Evolutionary conservation across 2,888 invertebrate genomes (phyloP).

Genomic region (Drosophila mimetica): DNA sequence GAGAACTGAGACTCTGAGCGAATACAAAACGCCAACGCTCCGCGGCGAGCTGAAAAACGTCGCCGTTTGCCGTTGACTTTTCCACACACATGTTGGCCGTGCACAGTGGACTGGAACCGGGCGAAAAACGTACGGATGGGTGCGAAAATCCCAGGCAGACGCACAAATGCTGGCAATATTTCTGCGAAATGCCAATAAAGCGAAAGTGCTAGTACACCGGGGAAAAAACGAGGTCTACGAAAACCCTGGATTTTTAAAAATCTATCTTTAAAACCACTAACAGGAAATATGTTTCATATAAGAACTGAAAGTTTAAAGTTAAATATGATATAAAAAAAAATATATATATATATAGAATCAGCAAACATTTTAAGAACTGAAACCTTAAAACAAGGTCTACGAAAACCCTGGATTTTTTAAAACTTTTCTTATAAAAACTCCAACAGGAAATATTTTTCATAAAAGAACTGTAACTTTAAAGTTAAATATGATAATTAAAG

Average conservation of each 20-base stretch:
- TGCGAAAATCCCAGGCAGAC: constrained; percentile 24
- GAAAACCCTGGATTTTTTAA: no score
- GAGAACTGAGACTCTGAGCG: constrained; percentile 54
- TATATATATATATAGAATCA: no score
- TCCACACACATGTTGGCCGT: constrained; percentile 54
- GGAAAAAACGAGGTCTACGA: background rate
- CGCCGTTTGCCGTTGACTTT: constrained; percentile 56
- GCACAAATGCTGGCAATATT: constrained; percentile 1
- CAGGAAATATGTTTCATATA: no score
- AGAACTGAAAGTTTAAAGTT: no score
- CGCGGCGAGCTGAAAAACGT: constrained; percentile 49
- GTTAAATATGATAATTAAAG: no score
- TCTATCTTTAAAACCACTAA: background rate
- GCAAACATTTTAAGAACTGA: no score
- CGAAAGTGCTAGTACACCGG: constrained; percentile 7
- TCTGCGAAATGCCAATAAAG: constrained; percentile 18
- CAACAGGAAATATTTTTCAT: no score
- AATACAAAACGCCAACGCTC: constrained; percentile 55
- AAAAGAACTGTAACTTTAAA: no score
- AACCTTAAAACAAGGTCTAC: no score
- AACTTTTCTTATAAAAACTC: no score
- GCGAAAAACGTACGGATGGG: constrained; percentile 23
- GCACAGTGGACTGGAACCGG: constrained; percentile 61
- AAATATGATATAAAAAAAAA: no score
- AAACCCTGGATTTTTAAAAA: background rate